Percentiles rank a stretch among this genome's conserved stretches.
Evolutionary conservation across 2,888 invertebrate genomes (phyloP).

Genomic region (Lochmaea capreae): DNA sequence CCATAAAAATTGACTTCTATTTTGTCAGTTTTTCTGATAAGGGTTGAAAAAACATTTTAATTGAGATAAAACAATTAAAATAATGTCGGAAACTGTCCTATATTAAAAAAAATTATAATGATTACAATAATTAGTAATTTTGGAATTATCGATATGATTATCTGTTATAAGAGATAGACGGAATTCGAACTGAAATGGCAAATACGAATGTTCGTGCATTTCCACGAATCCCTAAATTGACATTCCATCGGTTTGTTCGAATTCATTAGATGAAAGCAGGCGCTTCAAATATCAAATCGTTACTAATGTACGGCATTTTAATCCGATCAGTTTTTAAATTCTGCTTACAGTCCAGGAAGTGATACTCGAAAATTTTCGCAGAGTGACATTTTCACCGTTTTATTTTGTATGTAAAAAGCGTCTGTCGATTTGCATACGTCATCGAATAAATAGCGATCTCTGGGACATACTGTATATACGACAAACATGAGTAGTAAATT

Average conservation of each 20-base stretch:
- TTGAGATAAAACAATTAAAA: too few species aligned
- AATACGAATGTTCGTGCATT: conserved; percentile 12
- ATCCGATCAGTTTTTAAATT: conserved; percentile 13
- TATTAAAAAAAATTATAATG: too few species aligned
- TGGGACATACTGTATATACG: too few species aligned
- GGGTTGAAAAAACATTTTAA: too few species aligned
- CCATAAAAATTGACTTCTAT: too few species aligned
- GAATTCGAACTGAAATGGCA: conserved; percentile 5
- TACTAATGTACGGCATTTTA: conserved; percentile 16
- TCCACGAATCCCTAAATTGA: not conserved
- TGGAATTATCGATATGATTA: not conserved
- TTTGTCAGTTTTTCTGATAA: too few species aligned
- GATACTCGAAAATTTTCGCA: not conserved
- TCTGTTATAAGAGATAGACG: not conserved
- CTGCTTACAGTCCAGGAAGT: not conserved
- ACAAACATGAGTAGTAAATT: too few species aligned
- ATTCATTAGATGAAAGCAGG: conserved; percentile 9
- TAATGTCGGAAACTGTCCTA: too few species aligned
- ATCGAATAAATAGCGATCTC: too few species aligned
- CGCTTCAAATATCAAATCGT: conserved; percentile 12
- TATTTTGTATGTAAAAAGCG: not conserved
- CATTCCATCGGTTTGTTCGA: conserved; percentile 11
- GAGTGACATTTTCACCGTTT: too few species aligned
- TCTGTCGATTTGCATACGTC: too few species aligned
- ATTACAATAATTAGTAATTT: too few species aligned